Percentiles rank a stretch among this genome's conserved stretches.
Evolutionary conservation across 2,888 invertebrate species (phyloP).

Genomic region (Acanthococcus lagerstroemiae): DNA sequence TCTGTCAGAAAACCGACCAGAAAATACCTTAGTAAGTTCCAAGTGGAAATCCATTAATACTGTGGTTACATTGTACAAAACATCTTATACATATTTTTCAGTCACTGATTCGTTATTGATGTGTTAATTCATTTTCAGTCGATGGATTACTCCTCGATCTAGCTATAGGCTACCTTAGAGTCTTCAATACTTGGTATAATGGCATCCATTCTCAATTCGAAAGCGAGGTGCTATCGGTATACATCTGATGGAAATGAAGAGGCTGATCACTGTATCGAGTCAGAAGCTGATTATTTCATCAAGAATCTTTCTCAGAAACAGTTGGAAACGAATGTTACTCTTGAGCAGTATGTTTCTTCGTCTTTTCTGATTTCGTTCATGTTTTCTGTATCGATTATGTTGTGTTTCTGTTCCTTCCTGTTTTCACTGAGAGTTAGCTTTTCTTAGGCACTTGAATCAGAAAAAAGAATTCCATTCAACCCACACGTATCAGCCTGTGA

Average conservation of each 20-base stretch:
- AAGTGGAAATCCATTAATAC: no score
- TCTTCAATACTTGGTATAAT: no score
- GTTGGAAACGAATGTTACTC: constrained; percentile 38
- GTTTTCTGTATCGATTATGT: background rate
- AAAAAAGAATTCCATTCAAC: constrained; percentile 35
- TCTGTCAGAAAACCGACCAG: no score
- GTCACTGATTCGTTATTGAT: no score
- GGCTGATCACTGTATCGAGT: constrained; percentile 38
- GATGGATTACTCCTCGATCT: no score
- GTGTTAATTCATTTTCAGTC: no score
- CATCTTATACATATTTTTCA: no score
- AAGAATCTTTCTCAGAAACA: constrained; percentile 42
- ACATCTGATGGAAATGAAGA: constrained; percentile 1
- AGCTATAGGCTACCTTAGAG: no score
- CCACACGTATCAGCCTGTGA: constrained; percentile 31
- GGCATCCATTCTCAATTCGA: constrained; percentile 11
- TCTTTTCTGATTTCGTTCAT: background rate
- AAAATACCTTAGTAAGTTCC: no score
- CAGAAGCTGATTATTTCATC: constrained; percentile 41
- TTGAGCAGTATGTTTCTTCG: constrained; percentile 40
- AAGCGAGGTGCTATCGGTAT: constrained; percentile 6
- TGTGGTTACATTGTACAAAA: no score
- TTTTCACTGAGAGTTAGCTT: background rate
- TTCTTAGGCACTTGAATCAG: constrained; percentile 36
- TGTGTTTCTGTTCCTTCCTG: background rate